A percentile compares a stretch with the other conserved stretches of the same genome.
These are phyloP conservation scores for Mixornis gularis DNA, from an alignment of 2,113 vertebrate species.

Conservation along the genomic window DNA sequence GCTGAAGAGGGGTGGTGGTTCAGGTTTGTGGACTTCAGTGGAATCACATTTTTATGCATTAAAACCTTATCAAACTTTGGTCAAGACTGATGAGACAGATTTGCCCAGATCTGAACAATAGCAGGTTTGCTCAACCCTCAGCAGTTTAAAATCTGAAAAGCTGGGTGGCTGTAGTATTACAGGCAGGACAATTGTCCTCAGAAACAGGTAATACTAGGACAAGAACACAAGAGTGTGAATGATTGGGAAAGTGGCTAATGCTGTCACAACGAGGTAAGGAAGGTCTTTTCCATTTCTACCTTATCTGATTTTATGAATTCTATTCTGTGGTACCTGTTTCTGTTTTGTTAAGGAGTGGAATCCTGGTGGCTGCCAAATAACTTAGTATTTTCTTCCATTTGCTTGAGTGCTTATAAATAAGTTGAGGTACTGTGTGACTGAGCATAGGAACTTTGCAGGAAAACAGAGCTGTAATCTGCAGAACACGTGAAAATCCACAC, in stretches of 20 bases:
- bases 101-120: not conserved
- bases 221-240: not conserved
- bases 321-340: not conserved
- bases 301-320: not conserved
- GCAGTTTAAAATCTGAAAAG: not conserved
- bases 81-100: not conserved
- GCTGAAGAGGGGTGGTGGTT: not conserved
- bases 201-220: not conserved
- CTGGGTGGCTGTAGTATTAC: not conserved
- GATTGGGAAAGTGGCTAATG: not conserved
- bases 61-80: not conserved
- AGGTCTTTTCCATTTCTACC: not conserved
- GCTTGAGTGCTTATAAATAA: not conserved
- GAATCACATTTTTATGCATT: not conserved
- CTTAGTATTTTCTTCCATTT: not conserved
- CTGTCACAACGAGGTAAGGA: not conserved
- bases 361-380: not conserved
- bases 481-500: not conserved
- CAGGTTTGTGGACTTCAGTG: not conserved
- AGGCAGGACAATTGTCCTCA: not conserved
- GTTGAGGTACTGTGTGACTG: not conserved
- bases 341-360: not conserved
- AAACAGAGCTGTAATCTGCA: not conserved
- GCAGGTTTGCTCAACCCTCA: not conserved
- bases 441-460: not conserved